phyloP scores from a whole-genome alignment of 2,113 vertebrate species.

The Myxocyprinus asiaticus region DNA sequence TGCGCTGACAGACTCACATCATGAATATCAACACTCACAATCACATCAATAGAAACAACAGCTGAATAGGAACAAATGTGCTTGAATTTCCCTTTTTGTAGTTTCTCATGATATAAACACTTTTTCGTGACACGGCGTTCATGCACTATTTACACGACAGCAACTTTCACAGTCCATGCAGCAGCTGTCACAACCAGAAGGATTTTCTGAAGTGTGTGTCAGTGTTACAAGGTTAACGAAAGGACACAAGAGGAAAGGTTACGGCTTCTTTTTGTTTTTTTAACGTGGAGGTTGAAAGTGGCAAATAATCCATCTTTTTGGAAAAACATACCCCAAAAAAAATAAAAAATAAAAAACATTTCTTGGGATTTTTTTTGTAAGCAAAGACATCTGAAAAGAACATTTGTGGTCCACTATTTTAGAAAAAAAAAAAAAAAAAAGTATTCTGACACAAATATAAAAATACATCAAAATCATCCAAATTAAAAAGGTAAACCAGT shows the following conservation, averaged over 20 bases:
- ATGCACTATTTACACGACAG: conserved; percentile 22
- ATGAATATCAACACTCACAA: conserved; percentile 24
- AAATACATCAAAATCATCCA: too few relatives aligned
- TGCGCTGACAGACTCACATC: too few relatives aligned
- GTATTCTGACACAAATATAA: too few relatives aligned
- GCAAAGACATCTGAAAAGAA: too few relatives aligned
- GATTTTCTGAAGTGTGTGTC: conserved; percentile 1
- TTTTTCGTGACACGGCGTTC: neutral
- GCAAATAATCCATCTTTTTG: too few relatives aligned
- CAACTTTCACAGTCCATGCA: conserved; percentile 15
- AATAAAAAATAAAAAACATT: too few relatives aligned
- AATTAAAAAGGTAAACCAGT: too few relatives aligned
- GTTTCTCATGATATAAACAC: conserved; percentile 1
- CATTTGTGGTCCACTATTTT: too few relatives aligned
- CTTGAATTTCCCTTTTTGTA: conserved; percentile 16
- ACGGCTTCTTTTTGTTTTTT: neutral
- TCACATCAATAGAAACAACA: conserved; percentile 5
- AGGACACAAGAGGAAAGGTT: neutral
- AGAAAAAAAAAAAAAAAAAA: too few relatives aligned
- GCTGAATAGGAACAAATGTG: conserved; percentile 16
- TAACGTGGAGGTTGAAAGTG: neutral
- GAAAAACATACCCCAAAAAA: too few relatives aligned
- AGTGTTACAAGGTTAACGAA: conserved; percentile 2
- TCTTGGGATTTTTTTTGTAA: too few relatives aligned
- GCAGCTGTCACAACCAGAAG: conserved; percentile 3